phyloP scores from a whole-genome alignment of 2,797 vertebrate species.

The Gymnopithys bicolor region DNA sequence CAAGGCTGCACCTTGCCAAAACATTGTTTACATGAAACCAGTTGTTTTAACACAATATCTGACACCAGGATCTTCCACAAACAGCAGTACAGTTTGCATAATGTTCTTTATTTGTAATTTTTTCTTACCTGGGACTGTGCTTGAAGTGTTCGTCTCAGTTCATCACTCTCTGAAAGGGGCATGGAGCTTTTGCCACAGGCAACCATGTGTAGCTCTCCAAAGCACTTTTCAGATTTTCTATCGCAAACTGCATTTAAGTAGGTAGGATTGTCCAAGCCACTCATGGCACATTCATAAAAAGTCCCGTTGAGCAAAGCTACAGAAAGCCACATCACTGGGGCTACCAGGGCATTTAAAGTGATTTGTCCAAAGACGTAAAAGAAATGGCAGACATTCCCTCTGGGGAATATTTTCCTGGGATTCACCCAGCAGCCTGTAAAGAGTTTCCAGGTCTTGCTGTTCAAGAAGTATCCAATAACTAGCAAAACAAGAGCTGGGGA shows the following conservation, averaged over 20 bases:
- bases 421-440: slow-evolving; percentile 91
- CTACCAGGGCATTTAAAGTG: slow-evolving; percentile 82
- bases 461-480: slow-evolving; percentile 86
- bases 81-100: background rate
- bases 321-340: slow-evolving; percentile 92
- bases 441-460: slow-evolving; percentile 85
- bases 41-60: background rate
- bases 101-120: background rate
- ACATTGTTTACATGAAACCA: background rate
- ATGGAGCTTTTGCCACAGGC: slow-evolving; percentile 84
- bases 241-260: slow-evolving; percentile 83
- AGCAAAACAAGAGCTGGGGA: slow-evolving; percentile 88
- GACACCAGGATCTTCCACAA: background rate
- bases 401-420: slow-evolving; percentile 85
- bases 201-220: slow-evolving; percentile 82
- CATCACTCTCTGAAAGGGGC: slow-evolving; percentile 74
- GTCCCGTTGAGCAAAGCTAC: slow-evolving; percentile 92
- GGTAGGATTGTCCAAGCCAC: slow-evolving; percentile 80
- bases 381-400: slow-evolving; percentile 77
- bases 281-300: slow-evolving; percentile 93
- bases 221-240: slow-evolving; percentile 82
- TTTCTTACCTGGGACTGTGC: slow-evolving; percentile 92
- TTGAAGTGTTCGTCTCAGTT: slow-evolving; percentile 86
- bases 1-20: background rate
- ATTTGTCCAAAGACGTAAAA: slow-evolving; percentile 78